phyloP scores from a whole-genome alignment of 2,113 vertebrate species.

The Sterna hirundo region DNA sequence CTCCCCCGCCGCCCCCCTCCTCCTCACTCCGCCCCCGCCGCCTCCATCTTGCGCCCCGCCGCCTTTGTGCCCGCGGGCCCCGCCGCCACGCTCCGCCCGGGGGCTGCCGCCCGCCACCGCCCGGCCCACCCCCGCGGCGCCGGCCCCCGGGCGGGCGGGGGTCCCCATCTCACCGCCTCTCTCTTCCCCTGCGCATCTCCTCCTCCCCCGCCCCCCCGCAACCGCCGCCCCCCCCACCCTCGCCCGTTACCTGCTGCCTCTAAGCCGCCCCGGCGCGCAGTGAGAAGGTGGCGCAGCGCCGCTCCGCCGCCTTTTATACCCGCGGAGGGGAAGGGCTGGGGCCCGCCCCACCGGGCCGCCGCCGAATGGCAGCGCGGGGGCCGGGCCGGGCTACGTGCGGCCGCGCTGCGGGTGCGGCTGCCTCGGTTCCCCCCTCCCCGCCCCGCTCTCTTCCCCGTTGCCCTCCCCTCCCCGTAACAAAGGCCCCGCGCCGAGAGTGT shows the following conservation, averaged over 20 bases:
- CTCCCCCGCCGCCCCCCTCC: no score
- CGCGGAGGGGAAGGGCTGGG: neutral
- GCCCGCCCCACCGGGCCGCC: neutral
- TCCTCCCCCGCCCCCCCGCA: neutral
- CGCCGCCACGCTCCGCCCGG: neutral
- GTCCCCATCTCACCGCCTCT: neutral
- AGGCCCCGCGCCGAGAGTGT: neutral
- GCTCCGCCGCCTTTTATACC: neutral
- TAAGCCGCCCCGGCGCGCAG: neutral
- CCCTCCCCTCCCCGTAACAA: neutral
- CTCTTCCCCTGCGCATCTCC: neutral
- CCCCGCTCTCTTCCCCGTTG: no score
- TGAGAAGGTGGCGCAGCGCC: neutral
- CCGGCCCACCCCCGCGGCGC: no score
- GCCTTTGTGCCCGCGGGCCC: neutral
- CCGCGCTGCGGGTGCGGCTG: slow-evolving; percentile 22
- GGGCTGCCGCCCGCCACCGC: neutral
- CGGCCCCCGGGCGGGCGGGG: neutral
- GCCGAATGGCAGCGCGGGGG: slow-evolving; percentile 18
- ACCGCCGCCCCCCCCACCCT: no score
- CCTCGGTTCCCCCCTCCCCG: accelerated
- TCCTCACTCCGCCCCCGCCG: no score
- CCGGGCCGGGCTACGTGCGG: slow-evolving; percentile 65
- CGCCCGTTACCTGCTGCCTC: neutral
- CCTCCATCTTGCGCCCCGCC: neutral